Conservation (phyloP, 2,888 invertebrate genomes). For the Disparrhopalites patrizii region DNA sequence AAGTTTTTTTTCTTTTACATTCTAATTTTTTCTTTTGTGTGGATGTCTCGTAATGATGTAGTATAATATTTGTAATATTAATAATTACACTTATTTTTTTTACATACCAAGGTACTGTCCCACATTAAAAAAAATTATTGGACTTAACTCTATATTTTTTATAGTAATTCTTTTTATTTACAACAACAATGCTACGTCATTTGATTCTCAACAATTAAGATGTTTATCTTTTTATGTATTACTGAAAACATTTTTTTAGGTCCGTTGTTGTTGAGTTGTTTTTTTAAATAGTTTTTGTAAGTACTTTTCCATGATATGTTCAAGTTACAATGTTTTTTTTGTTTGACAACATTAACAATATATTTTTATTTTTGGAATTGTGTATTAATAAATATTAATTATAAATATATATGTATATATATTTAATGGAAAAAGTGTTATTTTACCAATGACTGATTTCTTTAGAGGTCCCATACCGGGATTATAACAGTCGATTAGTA, state of each 20-base stretch:
- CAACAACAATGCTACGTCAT: background rate
- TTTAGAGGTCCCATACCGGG: no score
- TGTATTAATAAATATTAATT: background rate
- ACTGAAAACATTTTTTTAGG: background rate
- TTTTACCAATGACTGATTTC: no score
- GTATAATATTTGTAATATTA: background rate
- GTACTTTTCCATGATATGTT: no score
- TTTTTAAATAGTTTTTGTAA: no score
- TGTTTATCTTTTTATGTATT: background rate
- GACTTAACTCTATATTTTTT: no score
- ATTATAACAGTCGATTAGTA: no score
- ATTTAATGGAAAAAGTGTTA: no score
- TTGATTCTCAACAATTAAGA: no score
- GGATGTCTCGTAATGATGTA: background rate
- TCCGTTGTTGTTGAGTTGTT: background rate
- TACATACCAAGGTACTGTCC: constrained; percentile 3
- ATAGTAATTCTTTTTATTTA: no score
- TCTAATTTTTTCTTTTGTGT: background rate
- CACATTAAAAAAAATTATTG: background rate
- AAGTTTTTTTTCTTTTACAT: no score
- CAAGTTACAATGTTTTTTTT: no score
- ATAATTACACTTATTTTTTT: no score
- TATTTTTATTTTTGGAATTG: background rate
- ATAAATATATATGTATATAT: background rate
- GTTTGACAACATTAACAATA: background rate